phyloP scores from a whole-genome alignment of 53 echinoderm and acorn worm genomes.

The Mesocentrotus franciscanus region DNA sequence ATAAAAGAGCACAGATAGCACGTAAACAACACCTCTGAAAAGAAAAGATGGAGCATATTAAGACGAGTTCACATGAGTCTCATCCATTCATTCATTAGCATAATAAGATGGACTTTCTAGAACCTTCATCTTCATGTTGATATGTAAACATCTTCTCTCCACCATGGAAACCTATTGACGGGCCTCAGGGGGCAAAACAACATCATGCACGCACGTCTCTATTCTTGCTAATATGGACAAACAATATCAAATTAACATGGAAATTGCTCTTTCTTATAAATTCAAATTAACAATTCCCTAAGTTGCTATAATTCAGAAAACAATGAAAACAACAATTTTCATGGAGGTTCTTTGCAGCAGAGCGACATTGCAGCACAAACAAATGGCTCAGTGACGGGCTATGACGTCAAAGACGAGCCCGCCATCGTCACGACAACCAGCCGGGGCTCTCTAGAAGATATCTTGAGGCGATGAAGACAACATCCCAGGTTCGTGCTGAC shows the following conservation, averaged over 20 bases:
- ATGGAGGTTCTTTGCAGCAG: not conserved
- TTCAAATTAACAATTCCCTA: not conserved
- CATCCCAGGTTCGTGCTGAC: constrained; percentile 26
- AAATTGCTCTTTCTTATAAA: not conserved
- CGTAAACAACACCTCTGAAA: not conserved
- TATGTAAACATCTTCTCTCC: not conserved
- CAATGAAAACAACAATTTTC: not conserved
- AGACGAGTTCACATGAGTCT: not conserved
- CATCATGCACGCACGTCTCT: not conserved
- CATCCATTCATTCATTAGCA: not conserved
- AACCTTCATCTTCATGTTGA: not conserved
- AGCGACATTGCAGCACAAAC: not conserved
- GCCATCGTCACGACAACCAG: constrained; percentile 44
- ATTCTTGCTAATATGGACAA: not conserved
- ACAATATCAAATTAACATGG: not conserved
- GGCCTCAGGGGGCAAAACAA: not conserved
- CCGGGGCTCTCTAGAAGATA: not conserved
- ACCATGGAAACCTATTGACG: not conserved
- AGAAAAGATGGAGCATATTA: not conserved
- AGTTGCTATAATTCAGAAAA: not conserved
- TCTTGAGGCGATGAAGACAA: constrained; percentile 9
- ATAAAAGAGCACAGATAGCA: not conserved
- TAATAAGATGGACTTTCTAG: not conserved
- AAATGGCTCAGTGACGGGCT: constrained; percentile 5
- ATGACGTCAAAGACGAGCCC: constrained; percentile 35